These are phyloP conservation scores for Hydrophis major DNA, from an alignment of 2,797 vertebrate species.

Conservation along the genomic window DNA sequence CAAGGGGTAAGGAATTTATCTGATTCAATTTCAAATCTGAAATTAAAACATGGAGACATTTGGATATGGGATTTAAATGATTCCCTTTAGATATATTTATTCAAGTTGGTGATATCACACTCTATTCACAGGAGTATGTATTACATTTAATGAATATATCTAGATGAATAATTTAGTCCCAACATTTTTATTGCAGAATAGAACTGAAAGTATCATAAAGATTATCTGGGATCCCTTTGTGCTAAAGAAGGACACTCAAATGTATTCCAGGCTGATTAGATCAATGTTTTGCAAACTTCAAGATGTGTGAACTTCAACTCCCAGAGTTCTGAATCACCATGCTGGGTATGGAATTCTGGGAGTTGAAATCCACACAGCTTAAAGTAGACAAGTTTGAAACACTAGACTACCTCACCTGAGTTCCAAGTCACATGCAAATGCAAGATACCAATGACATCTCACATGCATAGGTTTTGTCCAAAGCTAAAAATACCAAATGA, in stretches of 20 bases:
- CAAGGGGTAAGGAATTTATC: conserved; percentile 85
- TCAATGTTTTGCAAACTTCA: neutral
- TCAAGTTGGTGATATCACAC: neutral
- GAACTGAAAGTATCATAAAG: neutral
- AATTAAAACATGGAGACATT: neutral
- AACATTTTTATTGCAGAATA: neutral
- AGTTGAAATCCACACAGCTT: neutral
- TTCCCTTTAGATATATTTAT: neutral
- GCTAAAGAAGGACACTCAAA: neutral
- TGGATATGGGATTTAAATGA: neutral
- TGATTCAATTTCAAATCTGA: neutral
- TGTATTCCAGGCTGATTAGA: neutral
- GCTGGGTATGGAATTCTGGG: neutral
- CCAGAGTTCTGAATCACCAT: neutral
- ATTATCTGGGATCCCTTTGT: neutral
- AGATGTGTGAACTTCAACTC: neutral
- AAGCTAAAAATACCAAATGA: neutral
- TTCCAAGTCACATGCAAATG: neutral
- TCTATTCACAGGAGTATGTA: neutral
- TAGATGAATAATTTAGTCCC: neutral
- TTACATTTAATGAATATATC: neutral
- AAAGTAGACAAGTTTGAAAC: neutral
- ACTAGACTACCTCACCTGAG: neutral
- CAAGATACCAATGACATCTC: neutral
- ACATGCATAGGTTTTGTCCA: neutral